Base-by-base conservation (phyloP, 64 coral and sea anemone species). In the Stichodactyla mertensii region DNA sequence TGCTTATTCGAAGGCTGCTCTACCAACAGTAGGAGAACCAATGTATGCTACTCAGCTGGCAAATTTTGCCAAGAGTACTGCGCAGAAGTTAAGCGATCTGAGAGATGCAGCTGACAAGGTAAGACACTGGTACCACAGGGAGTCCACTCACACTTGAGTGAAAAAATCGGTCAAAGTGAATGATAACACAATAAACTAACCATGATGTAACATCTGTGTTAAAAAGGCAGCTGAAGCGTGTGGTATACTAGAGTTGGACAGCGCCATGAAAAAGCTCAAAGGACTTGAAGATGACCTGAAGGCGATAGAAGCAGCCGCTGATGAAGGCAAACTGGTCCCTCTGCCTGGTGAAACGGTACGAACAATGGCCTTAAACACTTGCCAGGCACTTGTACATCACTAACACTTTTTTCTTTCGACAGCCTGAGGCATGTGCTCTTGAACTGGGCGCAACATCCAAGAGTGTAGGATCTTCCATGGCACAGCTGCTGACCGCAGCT, bases 401-500 rank as follows among this genome's bases (percentile, higher is more conserved):
- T 31, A 27, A 77, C 7, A 28, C 13, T 14, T 78, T 66, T 66
- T 80, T 7, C 54, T 16, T 67, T 87, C 24, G 19, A 1, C 20
- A 98, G 95, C 80, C 92, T 64, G 95, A 98, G 61, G 88, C 93
- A 55, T 95, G 92, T 95, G 93, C 93, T 8, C 90, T 99, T 57
- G 97, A 99, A 59, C 90, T 99, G 64, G 97, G 92, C 16, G 97
- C 97, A 7, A 99, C 97, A 61, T 99, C 97, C 22, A 99, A 99
- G 83, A 92, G 92, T 78, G 97, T 99, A 51, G 97, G 97, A 20
- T 99, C 97, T 59, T 99, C 93, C 24, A 99, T 99, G 97, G 97
- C 97, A 55, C 97, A 99, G 74, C 55, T 99, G 58, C 57, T 99
- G 55, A 99, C 97, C 52, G 97, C 97, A 57, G 97, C 97, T 64